Percentiles rank a stretch among this genome's conserved stretches.
phyloP scores from a whole-genome alignment of 2,888 invertebrate species.

The Agelastica alni region DNA sequence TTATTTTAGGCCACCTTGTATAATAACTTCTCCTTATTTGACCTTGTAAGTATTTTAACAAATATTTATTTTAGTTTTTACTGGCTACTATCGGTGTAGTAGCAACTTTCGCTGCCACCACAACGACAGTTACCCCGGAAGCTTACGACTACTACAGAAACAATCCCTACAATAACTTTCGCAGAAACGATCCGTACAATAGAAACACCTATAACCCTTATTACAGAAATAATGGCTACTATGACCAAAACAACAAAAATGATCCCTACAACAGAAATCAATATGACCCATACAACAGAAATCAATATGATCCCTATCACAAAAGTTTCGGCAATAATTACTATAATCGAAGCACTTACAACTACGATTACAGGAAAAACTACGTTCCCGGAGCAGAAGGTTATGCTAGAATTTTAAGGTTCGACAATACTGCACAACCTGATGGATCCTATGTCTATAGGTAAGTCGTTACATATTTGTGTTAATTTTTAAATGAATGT shows the following conservation, averaged over 20 bases:
- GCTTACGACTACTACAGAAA: constrained; percentile 2
- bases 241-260: neutral
- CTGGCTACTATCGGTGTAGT: constrained; percentile 6
- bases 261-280: constrained; percentile 6
- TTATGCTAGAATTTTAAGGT: constrained; percentile 48
- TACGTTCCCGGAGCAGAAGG: constrained; percentile 6
- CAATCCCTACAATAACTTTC: constrained; percentile 2
- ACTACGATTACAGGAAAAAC: neutral
- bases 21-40: too few species aligned
- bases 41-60: too few species aligned
- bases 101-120: constrained; percentile 2
- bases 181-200: neutral
- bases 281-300: neutral
- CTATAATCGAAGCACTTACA: neutral
- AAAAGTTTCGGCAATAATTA: too few species aligned
- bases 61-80: constrained; percentile 19
- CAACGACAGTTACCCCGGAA: constrained; percentile 9
- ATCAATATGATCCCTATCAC: constrained; percentile 11
- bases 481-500: too few species aligned
- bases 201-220: constrained; percentile 4
- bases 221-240: neutral
- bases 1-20: too few species aligned
- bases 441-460: constrained; percentile 59
- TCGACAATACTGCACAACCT: constrained; percentile 53
- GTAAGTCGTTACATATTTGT: too few species aligned